phyloP scores from a whole-genome alignment of 2,113 vertebrate species.

The human (Homo sapiens) region GRCh38 chr11:60743501-60744000 shows the following conservation, averaged over 20 bases:
- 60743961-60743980: too few species aligned
- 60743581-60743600: not conserved
- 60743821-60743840: not conserved
- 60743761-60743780: not conserved
- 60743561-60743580: not conserved
- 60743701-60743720: not conserved
- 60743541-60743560: not conserved
- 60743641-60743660: not conserved
- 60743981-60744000: not conserved
- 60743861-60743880: too few species aligned
- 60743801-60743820: too few species aligned
- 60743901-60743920: not conserved
- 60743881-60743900: not conserved
- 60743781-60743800: too few species aligned
- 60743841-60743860: not conserved
- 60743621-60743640: not conserved
- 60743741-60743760: not conserved
- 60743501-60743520: not conserved
- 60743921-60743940: not conserved
- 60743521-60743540: not conserved
- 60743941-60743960: too few species aligned
- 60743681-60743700: not conserved
- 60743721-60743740: not conserved
- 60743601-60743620: not conserved
- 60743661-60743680: not conserved